Conservation (phyloP, 1,140 invertebrate genomes). For the Zaprionus lachaisei region DNA sequence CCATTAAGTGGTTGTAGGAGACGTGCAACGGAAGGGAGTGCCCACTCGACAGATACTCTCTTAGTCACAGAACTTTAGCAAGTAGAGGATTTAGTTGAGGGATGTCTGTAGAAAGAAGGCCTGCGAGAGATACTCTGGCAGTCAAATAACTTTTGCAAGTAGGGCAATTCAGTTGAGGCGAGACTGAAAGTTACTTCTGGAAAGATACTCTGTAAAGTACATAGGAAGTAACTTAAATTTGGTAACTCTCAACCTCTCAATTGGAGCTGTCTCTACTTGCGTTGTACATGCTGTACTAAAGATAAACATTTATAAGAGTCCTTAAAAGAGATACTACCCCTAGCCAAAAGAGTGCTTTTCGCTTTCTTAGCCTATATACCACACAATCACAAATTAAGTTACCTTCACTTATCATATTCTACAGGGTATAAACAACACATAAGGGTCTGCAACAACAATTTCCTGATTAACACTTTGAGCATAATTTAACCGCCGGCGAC, state of each 20-base stretch:
- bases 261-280: too few relatives aligned
- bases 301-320: too few relatives aligned
- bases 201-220: neutral
- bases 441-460: conserved; percentile 71
- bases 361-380: too few relatives aligned
- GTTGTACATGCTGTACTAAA: too few relatives aligned
- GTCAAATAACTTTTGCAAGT: too few relatives aligned
- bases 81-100: neutral
- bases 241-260: too few relatives aligned
- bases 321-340: too few relatives aligned
- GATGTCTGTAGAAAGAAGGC: too few relatives aligned
- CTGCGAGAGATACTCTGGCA: too few relatives aligned
- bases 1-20: neutral
- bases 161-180: too few relatives aligned
- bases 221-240: too few relatives aligned
- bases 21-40: neutral
- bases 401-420: neutral
- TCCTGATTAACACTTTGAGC: conserved; percentile 82
- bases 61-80: neutral
- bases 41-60: neutral
- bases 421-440: conserved; percentile 43
- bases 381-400: neutral
- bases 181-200: neutral
- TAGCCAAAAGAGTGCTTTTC: too few relatives aligned
- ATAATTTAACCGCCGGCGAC: conserved; percentile 79